Evolutionary conservation across 2,888 invertebrate species (phyloP), one percentile per base, ranked within the genome.

Genomic region (Deilephila elpenor): DNA sequence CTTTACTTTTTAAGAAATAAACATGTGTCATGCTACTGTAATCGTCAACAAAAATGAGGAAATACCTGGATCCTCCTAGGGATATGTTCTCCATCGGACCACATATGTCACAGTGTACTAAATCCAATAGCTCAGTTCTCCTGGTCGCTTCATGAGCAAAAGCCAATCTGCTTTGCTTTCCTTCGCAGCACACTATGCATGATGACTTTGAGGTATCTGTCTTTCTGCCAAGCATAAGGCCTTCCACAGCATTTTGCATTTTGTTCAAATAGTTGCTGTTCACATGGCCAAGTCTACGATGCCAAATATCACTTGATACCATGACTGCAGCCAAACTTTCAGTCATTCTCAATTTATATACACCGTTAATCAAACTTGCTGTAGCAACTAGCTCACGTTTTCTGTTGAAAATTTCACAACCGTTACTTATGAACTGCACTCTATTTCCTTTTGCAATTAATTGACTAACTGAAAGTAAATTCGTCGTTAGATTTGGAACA

Each of bases 181-280:
- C 80, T 25, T 80, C 78, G n/a, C 78, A 79, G 70, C 79, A 80
- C 19, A 73, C 71, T 11, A 72, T 60, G 72, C 79, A 81, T 5
- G 61, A 44, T 6, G 32, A 74, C 61, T 75, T 78, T 17, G 74
- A 75, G 53, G 79, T 76, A 71, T 79, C 78, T 61, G 75, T 67
- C 71, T 78, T 80, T 29, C 51, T 74, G 70, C 78, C 74, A 74
- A 80, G 74, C 70, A 72, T 73, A 62, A 78, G 29, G 59, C 80
- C 80, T 70, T 78, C 32, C 19, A 79, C 80, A 76, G 79, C 79
- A 76, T 80, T 73, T 71, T 78, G 74, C 78, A 80, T 81, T 51
- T 75, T 72, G 17, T 70, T 76, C 53, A 76, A 51, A 20, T 72
- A 71, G 17, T 72, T 25, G 20, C 60, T 74, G 20, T 74, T 77